Conservation (phyloP, 1,140 invertebrate species). For the Lasioglossum baleicum region DNA sequence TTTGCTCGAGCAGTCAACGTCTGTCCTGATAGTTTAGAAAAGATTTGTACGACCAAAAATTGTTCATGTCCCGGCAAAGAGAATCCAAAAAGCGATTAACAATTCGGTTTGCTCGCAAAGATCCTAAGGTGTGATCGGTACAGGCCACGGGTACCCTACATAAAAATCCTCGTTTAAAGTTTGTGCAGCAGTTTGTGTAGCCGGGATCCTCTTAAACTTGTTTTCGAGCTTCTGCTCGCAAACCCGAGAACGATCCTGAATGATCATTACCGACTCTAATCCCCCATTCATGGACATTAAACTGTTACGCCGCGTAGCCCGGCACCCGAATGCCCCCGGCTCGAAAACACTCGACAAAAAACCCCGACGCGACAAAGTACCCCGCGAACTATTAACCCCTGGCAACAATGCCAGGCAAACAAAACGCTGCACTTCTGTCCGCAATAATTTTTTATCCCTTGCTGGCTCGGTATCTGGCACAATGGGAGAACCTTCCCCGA, state of each 20-base stretch:
- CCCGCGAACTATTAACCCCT: conserved; percentile 54
- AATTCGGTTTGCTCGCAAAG: too few relatives aligned
- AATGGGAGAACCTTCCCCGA: conserved; percentile 38
- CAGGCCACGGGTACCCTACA: neutral
- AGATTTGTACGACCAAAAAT: too few relatives aligned
- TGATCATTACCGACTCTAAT: conserved; percentile 47
- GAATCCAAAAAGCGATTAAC: too few relatives aligned
- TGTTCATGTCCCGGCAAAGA: too few relatives aligned
- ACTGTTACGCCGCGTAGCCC: conserved; percentile 19
- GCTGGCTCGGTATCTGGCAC: conserved; percentile 26
- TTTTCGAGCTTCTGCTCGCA: conserved; percentile 14
- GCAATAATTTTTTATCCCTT: conserved; percentile 59
- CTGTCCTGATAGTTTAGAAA: too few relatives aligned
- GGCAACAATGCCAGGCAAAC: conserved; percentile 55
- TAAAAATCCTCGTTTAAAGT: conserved; percentile 25
- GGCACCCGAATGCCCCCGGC: neutral
- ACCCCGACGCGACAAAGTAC: conserved; percentile 29
- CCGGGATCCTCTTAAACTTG: conserved; percentile 4
- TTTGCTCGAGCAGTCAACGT: neutral
- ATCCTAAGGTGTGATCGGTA: too few relatives aligned
- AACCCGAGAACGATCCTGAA: conserved; percentile 24
- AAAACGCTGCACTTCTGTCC: conserved; percentile 51
- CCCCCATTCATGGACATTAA: conserved; percentile 42
- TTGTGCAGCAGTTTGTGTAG: neutral
- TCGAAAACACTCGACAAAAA: conserved; percentile 36